Conservation (phyloP, 2,113 vertebrate species). For the Malurus cyaneus region DNA sequence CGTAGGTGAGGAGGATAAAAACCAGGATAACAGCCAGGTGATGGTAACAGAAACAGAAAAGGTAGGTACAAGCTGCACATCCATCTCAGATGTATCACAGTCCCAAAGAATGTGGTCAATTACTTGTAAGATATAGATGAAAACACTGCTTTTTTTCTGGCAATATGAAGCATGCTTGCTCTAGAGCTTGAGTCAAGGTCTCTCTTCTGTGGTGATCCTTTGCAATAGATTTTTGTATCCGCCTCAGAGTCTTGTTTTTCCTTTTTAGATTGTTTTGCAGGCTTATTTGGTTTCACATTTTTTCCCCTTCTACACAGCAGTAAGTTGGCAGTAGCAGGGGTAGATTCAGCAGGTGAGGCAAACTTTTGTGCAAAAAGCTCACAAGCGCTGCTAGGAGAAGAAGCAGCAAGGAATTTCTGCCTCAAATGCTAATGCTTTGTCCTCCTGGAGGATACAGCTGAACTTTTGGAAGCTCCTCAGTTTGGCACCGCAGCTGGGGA, state of each 20-base stretch:
- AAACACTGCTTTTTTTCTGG: neutral
- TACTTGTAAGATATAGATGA: neutral
- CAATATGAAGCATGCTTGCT: neutral
- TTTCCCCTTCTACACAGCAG: neutral
- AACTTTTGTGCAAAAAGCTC: neutral
- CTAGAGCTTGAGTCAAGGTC: neutral
- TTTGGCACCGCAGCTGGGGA: neutral
- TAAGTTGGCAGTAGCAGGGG: neutral
- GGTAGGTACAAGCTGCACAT: neutral
- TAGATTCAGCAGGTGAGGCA: neutral
- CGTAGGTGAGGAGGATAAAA: neutral
- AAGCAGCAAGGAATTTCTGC: neutral
- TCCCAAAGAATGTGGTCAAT: neutral
- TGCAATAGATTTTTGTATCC: neutral
- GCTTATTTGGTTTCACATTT: rapidly evolving
- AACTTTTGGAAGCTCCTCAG: neutral
- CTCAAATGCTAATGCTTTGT: neutral
- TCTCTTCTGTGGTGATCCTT: neutral
- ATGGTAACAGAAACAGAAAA: neutral
- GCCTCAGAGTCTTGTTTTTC: neutral
- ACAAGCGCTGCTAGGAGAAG: rapidly evolving
- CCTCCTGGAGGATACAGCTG: neutral
- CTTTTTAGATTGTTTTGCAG: neutral
- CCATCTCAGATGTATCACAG: neutral
- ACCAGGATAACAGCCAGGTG: neutral